phyloP scores from a whole-genome alignment of 2,797 vertebrate genomes.

The Smutsia temminckii region DNA sequence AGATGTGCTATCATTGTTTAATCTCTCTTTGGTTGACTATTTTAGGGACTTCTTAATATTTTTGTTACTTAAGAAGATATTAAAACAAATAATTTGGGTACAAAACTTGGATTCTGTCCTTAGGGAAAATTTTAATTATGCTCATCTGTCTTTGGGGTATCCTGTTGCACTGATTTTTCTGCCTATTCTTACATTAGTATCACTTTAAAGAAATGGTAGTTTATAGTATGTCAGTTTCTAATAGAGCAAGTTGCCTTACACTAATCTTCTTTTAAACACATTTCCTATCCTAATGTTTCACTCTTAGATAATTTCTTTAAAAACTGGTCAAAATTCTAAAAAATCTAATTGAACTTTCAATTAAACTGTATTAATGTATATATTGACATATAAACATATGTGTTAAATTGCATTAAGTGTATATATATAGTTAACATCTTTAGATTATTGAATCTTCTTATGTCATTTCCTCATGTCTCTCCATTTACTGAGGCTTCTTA shows the following conservation, averaged over 20 bases:
- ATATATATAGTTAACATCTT: neutral
- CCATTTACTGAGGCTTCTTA: neutral
- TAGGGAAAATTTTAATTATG: slow-evolving; percentile 39
- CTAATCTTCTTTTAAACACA: neutral
- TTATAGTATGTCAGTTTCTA: slow-evolving; percentile 37
- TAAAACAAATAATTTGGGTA: neutral
- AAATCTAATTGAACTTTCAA: neutral
- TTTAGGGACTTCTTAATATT: neutral
- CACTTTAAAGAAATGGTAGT: neutral
- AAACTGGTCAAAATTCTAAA: neutral
- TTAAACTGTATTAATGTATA: neutral
- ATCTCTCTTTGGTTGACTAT: neutral
- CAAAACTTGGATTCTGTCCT: neutral
- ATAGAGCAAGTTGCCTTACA: neutral
- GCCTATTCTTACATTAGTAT: neutral
- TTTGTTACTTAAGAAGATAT: slow-evolving; percentile 26
- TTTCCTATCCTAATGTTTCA: slow-evolving; percentile 11
- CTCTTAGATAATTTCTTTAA: slow-evolving; percentile 29
- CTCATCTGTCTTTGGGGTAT: neutral
- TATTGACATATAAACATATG: neutral
- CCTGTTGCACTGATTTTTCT: slow-evolving; percentile 34
- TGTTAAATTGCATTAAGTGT: neutral
- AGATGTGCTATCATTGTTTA: neutral
- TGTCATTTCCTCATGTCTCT: neutral
- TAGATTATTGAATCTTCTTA: neutral